Conservation (phyloP, 2,797 vertebrate genomes). For the Steatocranus sp. region DNA sequence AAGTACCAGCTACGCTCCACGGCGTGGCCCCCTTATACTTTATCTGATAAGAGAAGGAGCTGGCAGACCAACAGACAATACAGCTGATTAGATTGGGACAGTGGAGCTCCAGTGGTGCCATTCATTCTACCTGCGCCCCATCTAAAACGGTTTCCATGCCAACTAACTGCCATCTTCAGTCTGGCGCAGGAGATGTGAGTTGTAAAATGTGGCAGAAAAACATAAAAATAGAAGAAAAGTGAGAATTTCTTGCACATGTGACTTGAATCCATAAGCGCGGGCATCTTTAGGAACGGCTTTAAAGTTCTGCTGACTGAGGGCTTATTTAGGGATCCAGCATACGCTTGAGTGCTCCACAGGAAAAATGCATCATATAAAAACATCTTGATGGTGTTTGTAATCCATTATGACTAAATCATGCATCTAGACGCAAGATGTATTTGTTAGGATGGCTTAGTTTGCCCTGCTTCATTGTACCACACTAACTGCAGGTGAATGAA, state of each 20-base stretch:
- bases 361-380: not conserved
- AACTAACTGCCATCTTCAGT: constrained; percentile 24
- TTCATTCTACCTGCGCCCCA: constrained; percentile 15
- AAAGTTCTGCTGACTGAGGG: not conserved
- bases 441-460: not conserved
- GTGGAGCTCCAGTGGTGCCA: constrained; percentile 31
- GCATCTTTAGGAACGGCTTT: not conserved
- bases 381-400: not conserved
- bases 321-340: not conserved
- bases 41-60: constrained; percentile 17
- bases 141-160: constrained; percentile 63
- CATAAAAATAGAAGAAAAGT: not conserved
- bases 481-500: not conserved
- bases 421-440: not conserved
- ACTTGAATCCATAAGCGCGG: not conserved
- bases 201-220: not conserved
- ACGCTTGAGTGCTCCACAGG: not conserved
- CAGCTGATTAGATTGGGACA: constrained; percentile 64
- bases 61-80: constrained; percentile 47
- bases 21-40: not conserved
- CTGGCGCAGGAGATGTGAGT: not conserved
- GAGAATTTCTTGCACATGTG: not conserved
- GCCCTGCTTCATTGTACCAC: not conserved
- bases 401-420: not conserved
- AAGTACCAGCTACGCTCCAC: not conserved